A percentile compares a stretch with the other conserved stretches of the same genome.
Evolutionary conservation across 2,888 invertebrate genomes (phyloP).

Genomic region (Therioaphis trifolii): DNA sequence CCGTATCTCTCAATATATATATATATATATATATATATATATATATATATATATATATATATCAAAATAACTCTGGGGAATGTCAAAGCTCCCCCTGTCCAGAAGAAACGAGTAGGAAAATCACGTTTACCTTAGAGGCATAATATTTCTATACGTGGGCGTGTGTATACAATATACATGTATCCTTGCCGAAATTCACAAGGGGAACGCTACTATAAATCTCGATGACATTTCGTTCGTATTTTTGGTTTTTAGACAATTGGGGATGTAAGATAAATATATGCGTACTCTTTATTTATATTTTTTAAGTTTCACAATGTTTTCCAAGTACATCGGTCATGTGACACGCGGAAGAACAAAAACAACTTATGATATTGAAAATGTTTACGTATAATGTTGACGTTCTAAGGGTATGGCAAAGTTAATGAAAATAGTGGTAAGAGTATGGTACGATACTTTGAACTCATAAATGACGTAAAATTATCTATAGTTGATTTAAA

Average conservation of each 20-base stretch:
- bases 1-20: slow-evolving; percentile 35
- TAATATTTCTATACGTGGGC: slow-evolving; percentile 45
- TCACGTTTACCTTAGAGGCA: slow-evolving; percentile 60
- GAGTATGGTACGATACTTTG: no score
- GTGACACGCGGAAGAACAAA: not conserved
- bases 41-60: no score
- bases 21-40: no score
- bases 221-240: slow-evolving; percentile 57
- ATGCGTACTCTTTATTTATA: slow-evolving; percentile 16
- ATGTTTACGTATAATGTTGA: not conserved
- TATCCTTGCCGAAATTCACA: slow-evolving; percentile 51
- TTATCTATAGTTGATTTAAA: no score
- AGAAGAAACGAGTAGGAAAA: slow-evolving; percentile 44
- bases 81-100: not conserved
- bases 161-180: slow-evolving; percentile 25
- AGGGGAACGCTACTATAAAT: slow-evolving; percentile 58
- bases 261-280: slow-evolving; percentile 24
- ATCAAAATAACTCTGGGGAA: slow-evolving; percentile 42
- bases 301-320: slow-evolving; percentile 26
- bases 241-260: slow-evolving; percentile 58
- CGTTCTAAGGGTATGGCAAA: not conserved
- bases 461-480: no score
- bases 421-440: not conserved
- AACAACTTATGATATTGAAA: not conserved
- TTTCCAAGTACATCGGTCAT: not conserved